Evolutionary conservation across 1,140 invertebrate species (phyloP).

Genomic region (Polypedilum vanderplanki): DNA sequence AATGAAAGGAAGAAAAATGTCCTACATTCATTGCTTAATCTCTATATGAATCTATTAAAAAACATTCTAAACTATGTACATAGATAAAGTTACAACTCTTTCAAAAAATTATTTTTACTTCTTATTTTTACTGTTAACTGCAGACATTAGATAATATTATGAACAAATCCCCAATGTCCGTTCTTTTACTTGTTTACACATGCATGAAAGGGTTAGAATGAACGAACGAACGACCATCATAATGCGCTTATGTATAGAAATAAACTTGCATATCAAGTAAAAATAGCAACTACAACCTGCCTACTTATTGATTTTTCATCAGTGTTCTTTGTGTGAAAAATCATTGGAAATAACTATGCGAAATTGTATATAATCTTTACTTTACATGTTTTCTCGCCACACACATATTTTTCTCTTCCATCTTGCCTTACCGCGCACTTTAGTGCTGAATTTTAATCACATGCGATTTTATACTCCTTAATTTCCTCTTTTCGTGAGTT

Average conservation of each 20-base stretch:
- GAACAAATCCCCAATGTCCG: neutral
- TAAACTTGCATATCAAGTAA: neutral
- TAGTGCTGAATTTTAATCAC: neutral
- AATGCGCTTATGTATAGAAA: neutral
- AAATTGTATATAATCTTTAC: neutral
- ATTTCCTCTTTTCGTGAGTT: slow-evolving; percentile 3
- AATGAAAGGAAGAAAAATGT: neutral
- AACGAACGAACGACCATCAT: neutral
- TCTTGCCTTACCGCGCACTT: neutral
- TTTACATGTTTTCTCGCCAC: neutral
- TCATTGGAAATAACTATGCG: too few relatives aligned
- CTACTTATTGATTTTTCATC: slow-evolving; percentile 13
- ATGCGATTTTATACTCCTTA: neutral
- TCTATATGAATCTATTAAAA: neutral
- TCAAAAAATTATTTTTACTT: too few relatives aligned
- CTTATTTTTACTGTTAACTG: too few relatives aligned
- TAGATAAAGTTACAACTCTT: too few relatives aligned
- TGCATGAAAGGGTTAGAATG: slow-evolving; percentile 1
- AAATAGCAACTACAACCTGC: neutral
- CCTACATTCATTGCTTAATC: neutral
- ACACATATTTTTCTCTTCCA: too few relatives aligned
- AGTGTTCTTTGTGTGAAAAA: neutral
- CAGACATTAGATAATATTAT: too few relatives aligned
- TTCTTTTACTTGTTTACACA: too few relatives aligned
- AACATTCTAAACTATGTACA: too few relatives aligned